Base-by-base conservation (phyloP, 2,797 vertebrate genomes). In the Thamnophis elegans region DNA sequence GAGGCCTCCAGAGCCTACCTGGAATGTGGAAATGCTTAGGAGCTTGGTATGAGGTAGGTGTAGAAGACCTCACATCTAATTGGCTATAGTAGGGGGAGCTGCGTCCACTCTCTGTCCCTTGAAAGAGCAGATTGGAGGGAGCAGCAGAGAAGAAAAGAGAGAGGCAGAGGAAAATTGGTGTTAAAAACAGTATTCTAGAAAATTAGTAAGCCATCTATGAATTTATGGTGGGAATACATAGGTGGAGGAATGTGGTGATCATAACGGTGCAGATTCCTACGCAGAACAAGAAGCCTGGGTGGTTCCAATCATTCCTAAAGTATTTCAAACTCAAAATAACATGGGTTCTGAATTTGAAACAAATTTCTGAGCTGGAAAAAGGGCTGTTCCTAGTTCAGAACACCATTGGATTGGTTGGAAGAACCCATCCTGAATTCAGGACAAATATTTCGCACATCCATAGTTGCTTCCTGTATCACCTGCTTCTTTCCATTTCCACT, bases 1-100 rank as follows among this genome's bases (percentile, higher is more conserved):
- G 94, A 93, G 96, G 0, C 88, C 94, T 94, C 95, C 95, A 55
- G 96, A 91, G 97, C 98, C 98, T 99, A 99, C 99, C 99, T 99
- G 99, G 99, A 96, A 99, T 98, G 98, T 99, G 99, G 98, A 99
- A 99, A 98, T 99, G 99, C 98, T 98, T 99, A 97, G 99, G 99
- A 92, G 98, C 98, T 98, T 99, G 99, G 98, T 98, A 99, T 97
- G 98, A 98, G 98, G 99, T 99, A 93, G 99, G 98, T 96, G 99
- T 99, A 97, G 98, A 98, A 97, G 98, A 98, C 96, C 98, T 98
- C 98, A 98, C 98, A 95, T 99, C 99, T 98, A 98, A 98, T 97
- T 99, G 99, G 98, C 98, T 98, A 98, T 99, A 99, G 98, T 98
- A 99, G 97, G 99, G 99, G 96, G 99, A 99, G 97, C 99, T 99